Evolutionary conservation across 2,797 vertebrate species (phyloP).

Genomic region (Rhinatrema bivittatum): DNA sequence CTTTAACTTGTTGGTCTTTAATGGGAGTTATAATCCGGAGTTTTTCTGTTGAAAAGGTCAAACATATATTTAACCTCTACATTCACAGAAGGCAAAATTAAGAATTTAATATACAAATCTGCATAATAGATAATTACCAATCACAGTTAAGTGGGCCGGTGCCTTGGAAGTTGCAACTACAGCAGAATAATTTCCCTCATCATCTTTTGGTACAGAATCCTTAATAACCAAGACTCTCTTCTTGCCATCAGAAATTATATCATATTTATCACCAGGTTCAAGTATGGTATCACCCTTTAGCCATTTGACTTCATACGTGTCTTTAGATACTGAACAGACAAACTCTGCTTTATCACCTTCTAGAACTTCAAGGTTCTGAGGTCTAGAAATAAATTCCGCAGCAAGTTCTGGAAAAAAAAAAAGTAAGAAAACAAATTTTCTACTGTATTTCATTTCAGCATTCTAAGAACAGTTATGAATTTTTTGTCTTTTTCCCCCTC

Average conservation of each 20-base stretch:
- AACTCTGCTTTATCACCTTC: constrained; percentile 89
- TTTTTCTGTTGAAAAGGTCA: constrained; percentile 70
- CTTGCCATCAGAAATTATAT: constrained; percentile 81
- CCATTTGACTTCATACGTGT: constrained; percentile 81
- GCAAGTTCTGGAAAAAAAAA: constrained; percentile 74
- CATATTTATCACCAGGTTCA: constrained; percentile 77
- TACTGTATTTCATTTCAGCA: neutral
- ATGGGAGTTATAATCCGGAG: constrained; percentile 86
- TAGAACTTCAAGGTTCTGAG: constrained; percentile 81
- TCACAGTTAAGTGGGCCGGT: constrained; percentile 74
- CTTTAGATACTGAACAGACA: constrained; percentile 87
- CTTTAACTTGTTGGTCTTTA: constrained; percentile 77
- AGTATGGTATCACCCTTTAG: constrained; percentile 65
- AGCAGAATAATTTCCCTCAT: constrained; percentile 76
- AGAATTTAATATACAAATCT: neutral
- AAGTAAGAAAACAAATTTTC: neutral
- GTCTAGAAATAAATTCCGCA: constrained; percentile 89
- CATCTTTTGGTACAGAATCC: constrained; percentile 58
- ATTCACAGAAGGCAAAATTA: neutral
- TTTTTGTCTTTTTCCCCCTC: no score
- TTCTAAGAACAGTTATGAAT: neutral
- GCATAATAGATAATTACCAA: constrained; percentile 56
- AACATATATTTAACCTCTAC: neutral
- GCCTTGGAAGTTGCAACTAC: constrained; percentile 79
- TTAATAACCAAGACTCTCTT: constrained; percentile 75